phyloP scores from a whole-genome alignment of 2,797 vertebrate genomes.

The Sebastes kiyomatsui region DNA sequence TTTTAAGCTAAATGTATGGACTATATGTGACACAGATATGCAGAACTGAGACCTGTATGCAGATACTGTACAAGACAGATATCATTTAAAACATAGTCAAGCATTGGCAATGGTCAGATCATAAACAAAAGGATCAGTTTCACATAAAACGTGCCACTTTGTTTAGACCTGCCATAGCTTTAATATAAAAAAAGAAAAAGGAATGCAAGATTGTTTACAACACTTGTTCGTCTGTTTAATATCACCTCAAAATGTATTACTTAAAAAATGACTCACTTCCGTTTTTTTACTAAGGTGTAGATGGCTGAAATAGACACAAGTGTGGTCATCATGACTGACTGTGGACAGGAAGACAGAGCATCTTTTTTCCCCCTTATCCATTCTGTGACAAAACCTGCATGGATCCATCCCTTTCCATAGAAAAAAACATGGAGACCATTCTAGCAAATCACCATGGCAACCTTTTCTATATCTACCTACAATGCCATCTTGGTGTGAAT shows the following conservation, averaged over 20 bases:
- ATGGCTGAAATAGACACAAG: neutral
- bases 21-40: neutral
- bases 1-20: neutral
- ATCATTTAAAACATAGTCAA: neutral
- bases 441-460: slow-evolving; percentile 41
- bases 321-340: neutral
- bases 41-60: neutral
- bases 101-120: neutral
- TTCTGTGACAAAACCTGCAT: neutral
- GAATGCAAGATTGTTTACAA: neutral
- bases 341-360: neutral
- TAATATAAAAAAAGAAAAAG: neutral
- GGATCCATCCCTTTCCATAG: neutral
- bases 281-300: neutral
- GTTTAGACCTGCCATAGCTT: neutral
- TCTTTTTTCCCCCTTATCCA: neutral
- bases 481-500: neutral
- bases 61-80: neutral
- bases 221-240: neutral
- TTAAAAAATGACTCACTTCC: neutral
- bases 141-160: neutral
- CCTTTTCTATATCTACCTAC: slow-evolving; percentile 9
- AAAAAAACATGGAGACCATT: slow-evolving; percentile 11
- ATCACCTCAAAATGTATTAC: neutral
- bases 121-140: neutral